Evolutionary conservation across 2,797 vertebrate genomes (phyloP), one percentile per base, ranked within the genome.

Genomic region (Salarias fasciatus): DNA sequence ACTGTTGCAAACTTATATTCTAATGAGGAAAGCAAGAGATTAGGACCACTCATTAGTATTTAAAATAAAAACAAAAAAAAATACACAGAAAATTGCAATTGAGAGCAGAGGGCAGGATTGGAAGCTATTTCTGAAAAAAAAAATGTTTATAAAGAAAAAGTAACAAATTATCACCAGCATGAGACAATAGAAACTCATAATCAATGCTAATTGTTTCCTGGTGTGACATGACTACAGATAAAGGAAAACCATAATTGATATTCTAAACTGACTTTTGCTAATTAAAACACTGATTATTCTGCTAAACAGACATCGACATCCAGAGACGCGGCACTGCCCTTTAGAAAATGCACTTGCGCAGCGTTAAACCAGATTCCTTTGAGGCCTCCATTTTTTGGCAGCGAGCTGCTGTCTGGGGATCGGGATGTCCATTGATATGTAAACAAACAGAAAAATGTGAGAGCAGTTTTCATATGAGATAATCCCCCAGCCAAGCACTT

Each of bases 271-370:
- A 88, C 67, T 87, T 90, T 75, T 79, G 74, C 90, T 90, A 88
- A 91, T 92, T 89, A 92, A 90, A 86, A 76, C 66, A 53, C 86
- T 86, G 89, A 92, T 92, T 89, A 88, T 87, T 83, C 64, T 79
- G 72, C 78, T 88, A 88, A 92, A 92, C 83, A 80, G 83, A 85
- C 81, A 84, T 72, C 38, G 65, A 89, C 85, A 86, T 83, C 82
- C 76, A 83, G 71, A 82, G 81, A 74, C 66, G 1, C 78, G 65
- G 77, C 48, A 33, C 63, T 90, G 87, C 80, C 88, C 91, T 90
- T 92, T 89, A 74, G 64, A 87, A 79, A 84, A 82, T 58, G 53
- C 75, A 75, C 64, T 72, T 62, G 65, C 70, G 57, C 47, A 60
- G 65, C 48, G 48, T 70, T 84, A 48, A 67, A 75, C 70, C 55